Base-by-base conservation (phyloP, 2,113 vertebrate genomes). In the Onychostruthus taczanowskii region DNA sequence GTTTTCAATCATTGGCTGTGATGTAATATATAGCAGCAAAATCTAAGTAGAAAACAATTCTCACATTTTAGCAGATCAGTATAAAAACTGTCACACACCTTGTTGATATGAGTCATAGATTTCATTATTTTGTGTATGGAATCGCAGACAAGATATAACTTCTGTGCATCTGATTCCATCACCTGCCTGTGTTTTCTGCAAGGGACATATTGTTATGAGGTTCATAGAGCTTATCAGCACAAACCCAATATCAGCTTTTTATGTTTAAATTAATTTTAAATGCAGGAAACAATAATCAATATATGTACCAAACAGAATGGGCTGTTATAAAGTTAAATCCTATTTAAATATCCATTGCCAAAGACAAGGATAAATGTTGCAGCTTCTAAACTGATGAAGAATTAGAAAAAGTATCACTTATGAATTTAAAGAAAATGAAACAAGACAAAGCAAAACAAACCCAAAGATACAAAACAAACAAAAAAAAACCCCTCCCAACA, bases 61-160 rank as follows among this genome's bases (percentile, higher is more conserved):
- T 88, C 17, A 59, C 16, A 31, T 79, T 93, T 88, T 59, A 85
- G 33, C 39, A 89, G 39, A 92, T 81, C 28, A 89, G 33, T 50
- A 67, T 39, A 90, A 80, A 23, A 17, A 74, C 41, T 14, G 13
- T 62, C 77, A 76, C 1, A 5, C 0, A 9, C 4, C 13, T 84
- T 75, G 16, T 10, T 87, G 33, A 33, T 61, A 21, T 13, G 59
- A 86, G 30, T 84, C 93, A 81, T 2, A 59, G 35, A 89, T 84
- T 84, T 86, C 47, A 87, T 84, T 94, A 78, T 75, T 67, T 63
- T 77, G 39, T 77, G 35, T n/a, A 44, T 52, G 11, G 33, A 92
- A 77, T 82, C 4, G 4, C 47, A 86, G 63, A 61, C 49, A 96
- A 90, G 37, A 66, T 27, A 46, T 9, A 59, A 86, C 37, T 88